These are phyloP conservation scores for Aix galericulata DNA, from an alignment of 2,113 vertebrate species.

Conservation along the genomic window DNA sequence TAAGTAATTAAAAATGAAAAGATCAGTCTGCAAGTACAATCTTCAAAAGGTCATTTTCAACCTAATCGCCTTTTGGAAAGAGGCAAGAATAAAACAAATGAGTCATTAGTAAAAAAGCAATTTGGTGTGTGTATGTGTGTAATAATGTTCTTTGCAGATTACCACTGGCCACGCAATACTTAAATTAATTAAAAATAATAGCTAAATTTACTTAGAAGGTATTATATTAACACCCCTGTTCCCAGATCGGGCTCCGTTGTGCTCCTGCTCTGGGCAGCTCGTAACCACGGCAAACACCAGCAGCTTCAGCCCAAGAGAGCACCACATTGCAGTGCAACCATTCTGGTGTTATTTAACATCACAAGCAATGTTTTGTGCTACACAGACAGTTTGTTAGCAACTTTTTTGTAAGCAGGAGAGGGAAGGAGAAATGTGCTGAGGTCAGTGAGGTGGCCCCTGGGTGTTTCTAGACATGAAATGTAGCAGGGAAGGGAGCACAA, in stretches of 20 bases:
- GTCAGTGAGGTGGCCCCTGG: background rate
- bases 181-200: slow-evolving; percentile 31
- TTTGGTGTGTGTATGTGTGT: background rate
- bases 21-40: slow-evolving; percentile 40
- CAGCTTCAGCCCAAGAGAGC: background rate
- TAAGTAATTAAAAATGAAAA: slow-evolving; percentile 70
- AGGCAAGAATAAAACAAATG: slow-evolving; percentile 38
- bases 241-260: background rate
- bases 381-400: background rate
- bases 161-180: background rate
- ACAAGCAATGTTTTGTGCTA: background rate
- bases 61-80: slow-evolving; percentile 34
- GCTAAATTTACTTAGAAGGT: slow-evolving; percentile 2
- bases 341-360: background rate
- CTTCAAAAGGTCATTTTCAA: slow-evolving; percentile 66
- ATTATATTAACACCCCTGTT: background rate
- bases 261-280: background rate
- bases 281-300: background rate
- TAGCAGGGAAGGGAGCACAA: background rate
- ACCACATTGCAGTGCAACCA: background rate
- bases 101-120: slow-evolving; percentile 49
- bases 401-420: background rate
- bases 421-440: background rate
- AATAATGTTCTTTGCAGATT: slow-evolving; percentile 15
- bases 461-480: background rate